Evolutionary conservation across 2,888 invertebrate species (phyloP), one percentile per base, ranked within the genome.

Genomic region (Zaprionus lineosus): DNA sequence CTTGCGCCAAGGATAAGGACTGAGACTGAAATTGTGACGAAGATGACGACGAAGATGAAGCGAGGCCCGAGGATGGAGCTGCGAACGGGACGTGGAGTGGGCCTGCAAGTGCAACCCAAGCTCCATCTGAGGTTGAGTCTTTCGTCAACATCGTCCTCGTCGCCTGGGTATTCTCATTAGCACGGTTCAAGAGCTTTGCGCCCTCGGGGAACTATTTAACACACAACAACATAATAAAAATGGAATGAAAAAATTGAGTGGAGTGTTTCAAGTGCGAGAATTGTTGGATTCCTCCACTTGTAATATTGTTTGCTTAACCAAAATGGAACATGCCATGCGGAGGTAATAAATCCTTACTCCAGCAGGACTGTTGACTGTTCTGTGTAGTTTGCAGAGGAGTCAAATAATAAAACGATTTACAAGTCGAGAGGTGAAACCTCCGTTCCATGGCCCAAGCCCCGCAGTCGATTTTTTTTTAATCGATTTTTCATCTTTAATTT

Each of bases 171-270:
- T 77, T 73, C 86, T 86, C 87, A 86, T 87, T 86, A 87, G 86
- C 86, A 86, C 82, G 67, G 63, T 82, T 87, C 84, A 76, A 87
- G 86, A 82, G 86, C 72, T 74, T 81, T 83, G 70, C 31, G 71
- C 85, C 87, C 87, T 64, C 60, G 63, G 87, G 87, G 75, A 86
- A 87, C 86, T 86, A 87, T 87, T 87, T 81, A 84, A 74, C 84
- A 68, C 70, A 84, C 76, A 74, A 74, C 62, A 55, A 46, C 39
- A 44, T 29, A 29, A 43, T 28, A 57, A 21, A 16, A 52, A 36
- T 41, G 41, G 15, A 33, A 16, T 31, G 41, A 66, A 75, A 67
- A 62, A 66, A 69, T 71, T 68, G 58, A 74, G 75, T 76, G 75
- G 66, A 65, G 66, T 75, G 66, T 46, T 59, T 37, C 62, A 61